Evolutionary conservation across 1,140 invertebrate genomes (phyloP).

Genomic region (Hylaeus anthracinus): DNA sequence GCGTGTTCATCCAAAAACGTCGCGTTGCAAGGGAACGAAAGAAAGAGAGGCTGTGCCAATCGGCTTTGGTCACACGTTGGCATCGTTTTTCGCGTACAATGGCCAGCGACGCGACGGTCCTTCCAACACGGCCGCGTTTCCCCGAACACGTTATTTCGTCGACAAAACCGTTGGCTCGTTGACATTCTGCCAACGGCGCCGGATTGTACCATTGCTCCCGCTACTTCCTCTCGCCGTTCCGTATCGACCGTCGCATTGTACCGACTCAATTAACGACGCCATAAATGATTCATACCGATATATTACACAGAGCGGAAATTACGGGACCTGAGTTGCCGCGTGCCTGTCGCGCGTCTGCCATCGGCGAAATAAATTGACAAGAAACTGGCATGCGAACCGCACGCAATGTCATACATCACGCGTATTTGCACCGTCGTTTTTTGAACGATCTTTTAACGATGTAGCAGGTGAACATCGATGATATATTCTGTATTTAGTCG

Average conservation of each 20-base stretch:
- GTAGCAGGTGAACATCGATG: no score
- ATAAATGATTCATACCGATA: slow-evolving; percentile 55
- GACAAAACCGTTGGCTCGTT: slow-evolving; percentile 55
- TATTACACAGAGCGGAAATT: slow-evolving; percentile 33
- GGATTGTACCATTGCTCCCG: slow-evolving; percentile 36
- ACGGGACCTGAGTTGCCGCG: slow-evolving; percentile 5
- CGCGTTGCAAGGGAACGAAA: not conserved
- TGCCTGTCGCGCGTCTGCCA: not conserved
- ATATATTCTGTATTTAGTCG: no score
- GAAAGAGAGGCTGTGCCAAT: not conserved
- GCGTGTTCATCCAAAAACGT: slow-evolving; percentile 41
- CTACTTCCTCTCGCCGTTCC: slow-evolving; percentile 8
- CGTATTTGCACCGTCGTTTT: no score
- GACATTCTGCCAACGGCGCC: slow-evolving; percentile 52
- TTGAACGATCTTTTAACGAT: no score
- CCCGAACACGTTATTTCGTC: slow-evolving; percentile 54
- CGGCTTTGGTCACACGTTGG: slow-evolving; percentile 43
- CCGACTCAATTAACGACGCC: slow-evolving; percentile 58
- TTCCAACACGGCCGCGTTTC: slow-evolving; percentile 45
- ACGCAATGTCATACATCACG: no score
- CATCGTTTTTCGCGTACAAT: slow-evolving; percentile 44
- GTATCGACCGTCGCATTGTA: slow-evolving; percentile 46
- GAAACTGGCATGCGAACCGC: not conserved
- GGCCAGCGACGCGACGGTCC: slow-evolving; percentile 14
- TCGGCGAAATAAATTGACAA: slow-evolving; percentile 28